Evolutionary conservation across 2,888 invertebrate genomes (phyloP).

Genomic region (Andrena haemorrhoa): DNA sequence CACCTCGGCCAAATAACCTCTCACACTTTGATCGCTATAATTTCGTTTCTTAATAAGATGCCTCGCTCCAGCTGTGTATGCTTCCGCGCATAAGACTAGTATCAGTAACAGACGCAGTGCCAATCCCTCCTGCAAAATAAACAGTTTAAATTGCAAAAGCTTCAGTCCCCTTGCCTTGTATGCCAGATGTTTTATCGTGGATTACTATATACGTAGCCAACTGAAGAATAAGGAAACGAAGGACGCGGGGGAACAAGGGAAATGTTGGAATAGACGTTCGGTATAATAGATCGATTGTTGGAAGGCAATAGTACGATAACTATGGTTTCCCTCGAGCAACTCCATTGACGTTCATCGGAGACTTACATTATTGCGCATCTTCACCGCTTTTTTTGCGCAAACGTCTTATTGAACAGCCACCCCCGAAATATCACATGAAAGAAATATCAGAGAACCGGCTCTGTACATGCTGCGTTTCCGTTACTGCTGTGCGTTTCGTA

Average conservation of each 20-base stretch:
- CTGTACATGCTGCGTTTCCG: slow-evolving; percentile 44
- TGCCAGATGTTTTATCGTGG: background rate
- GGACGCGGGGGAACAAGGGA: background rate
- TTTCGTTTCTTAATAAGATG: slow-evolving; percentile 88
- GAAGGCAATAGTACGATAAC: slow-evolving; percentile 1
- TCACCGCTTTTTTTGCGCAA: slow-evolving; percentile 16
- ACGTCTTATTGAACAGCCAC: slow-evolving; percentile 23
- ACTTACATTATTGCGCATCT: slow-evolving; percentile 51
- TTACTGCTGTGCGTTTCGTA: slow-evolving; percentile 18
- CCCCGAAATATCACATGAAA: slow-evolving; percentile 14
- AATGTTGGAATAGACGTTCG: background rate
- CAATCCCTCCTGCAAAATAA: slow-evolving; percentile 48
- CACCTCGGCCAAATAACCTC: slow-evolving; percentile 94
- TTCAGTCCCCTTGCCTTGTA: background rate
- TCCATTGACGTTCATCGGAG: background rate
- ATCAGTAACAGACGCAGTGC: slow-evolving; percentile 61
- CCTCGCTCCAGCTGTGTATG: slow-evolving; percentile 54
- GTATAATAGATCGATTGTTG: slow-evolving; percentile 12
- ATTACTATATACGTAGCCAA: background rate
- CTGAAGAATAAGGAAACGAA: background rate
- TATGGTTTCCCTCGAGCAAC: background rate
- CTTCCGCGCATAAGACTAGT: slow-evolving; percentile 64
- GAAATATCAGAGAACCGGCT: slow-evolving; percentile 11
- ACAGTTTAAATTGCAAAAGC: background rate
- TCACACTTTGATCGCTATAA: slow-evolving; percentile 92